Evolutionary conservation across 2,888 invertebrate genomes (phyloP), one percentile per base, ranked within the genome.

Genomic region (Orthosia gracilis): DNA sequence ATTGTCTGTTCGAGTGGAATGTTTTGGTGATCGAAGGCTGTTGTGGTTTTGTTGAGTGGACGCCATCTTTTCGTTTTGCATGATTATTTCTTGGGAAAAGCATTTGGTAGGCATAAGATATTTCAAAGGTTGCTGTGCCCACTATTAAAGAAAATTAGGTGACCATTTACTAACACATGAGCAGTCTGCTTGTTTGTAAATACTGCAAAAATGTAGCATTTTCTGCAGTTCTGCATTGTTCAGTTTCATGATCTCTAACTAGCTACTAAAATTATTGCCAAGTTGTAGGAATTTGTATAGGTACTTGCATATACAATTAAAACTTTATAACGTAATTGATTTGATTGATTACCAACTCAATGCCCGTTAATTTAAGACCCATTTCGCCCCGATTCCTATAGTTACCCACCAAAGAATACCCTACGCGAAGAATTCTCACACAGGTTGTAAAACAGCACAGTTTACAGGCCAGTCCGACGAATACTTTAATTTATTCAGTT

Each of bases 401-500:
- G 26, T 21, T 47, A 63, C 3, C 21, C 26, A 54, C 23, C 47
- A 23, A 70, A 73, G 52, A 45, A 40, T 23, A 58, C 52, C 12
- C 21, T 55, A 67, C n/a, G 61, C 49, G 65, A 66, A 69, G 40
- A 80, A 64, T 47, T 54, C 47, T 50, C 47, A 66, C 49, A 80
- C 58, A 59, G 66, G 68, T 80, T 69, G 80, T 81, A 79, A 57
- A 79, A 84, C 67, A 64, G 64, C 58, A 26, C 4, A 65, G 65
- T 83, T 76, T 77, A 84, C 67, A 68, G 59, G 70, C 68, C 40
- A 63, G 68, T 59, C 55, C 70, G 50, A 50, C 45, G 67, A 82
- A 82, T 73, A 84, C 65, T 84, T 84, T 80, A 82, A 82, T 82
- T 74, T 82, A 82, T 82, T 84, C 84, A 71, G 80, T 81, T 80